A percentile compares a stretch with the other conserved stretches of the same genome.
These are phyloP conservation scores for Oreotragus oreotragus DNA, from an alignment of 2,113 vertebrate species.

Conservation along the genomic window DNA sequence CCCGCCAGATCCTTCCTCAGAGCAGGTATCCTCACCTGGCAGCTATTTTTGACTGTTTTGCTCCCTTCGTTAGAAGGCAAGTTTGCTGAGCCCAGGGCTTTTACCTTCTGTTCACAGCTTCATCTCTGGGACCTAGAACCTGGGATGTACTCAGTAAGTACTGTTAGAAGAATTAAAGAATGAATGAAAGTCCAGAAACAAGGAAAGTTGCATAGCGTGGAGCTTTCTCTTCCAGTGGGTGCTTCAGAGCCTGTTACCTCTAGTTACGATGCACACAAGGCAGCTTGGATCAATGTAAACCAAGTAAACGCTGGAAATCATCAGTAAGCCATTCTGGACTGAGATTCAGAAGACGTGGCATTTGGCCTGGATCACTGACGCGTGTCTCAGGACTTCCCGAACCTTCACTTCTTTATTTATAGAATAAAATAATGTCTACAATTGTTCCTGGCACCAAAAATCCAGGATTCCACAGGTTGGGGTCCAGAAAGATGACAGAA, in stretches of 20 bases:
- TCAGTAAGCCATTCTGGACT: not conserved
- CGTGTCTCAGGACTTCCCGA: not conserved
- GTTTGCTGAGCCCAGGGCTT: not conserved
- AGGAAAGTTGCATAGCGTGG: not conserved
- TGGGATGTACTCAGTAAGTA: not conserved
- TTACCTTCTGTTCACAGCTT: not conserved
- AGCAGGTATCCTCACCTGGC: not conserved
- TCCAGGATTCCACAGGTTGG: not conserved
- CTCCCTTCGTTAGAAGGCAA: not conserved
- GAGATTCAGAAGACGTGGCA: not conserved
- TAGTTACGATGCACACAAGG: not conserved
- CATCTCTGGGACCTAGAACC: not conserved
- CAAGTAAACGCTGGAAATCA: not conserved
- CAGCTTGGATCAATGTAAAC: not conserved
- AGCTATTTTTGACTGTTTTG: not conserved
- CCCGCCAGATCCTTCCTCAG: not conserved
- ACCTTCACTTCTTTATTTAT: not conserved
- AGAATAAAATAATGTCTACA: not conserved
- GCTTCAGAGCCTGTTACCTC: not conserved
- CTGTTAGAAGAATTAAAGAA: not conserved
- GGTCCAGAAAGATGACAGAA: not conserved
- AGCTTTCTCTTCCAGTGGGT: not conserved
- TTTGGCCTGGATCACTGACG: not conserved
- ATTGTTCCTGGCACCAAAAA: not conserved
- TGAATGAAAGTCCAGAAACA: not conserved